These are phyloP conservation scores for Anodontia alba DNA, from an alignment of 2,888 invertebrate genomes.

Conservation along the genomic window DNA sequence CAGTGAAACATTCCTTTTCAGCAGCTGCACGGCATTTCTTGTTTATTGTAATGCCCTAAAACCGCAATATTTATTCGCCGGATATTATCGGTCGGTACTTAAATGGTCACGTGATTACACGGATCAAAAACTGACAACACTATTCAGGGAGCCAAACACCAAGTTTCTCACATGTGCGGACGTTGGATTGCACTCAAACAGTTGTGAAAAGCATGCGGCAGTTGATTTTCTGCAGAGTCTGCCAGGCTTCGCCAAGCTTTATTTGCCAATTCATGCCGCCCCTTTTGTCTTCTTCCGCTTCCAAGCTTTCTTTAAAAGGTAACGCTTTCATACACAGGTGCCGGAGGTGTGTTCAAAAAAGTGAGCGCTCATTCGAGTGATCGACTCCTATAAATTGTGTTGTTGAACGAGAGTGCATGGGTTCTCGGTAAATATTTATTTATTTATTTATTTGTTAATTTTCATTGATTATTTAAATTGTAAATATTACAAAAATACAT, in stretches of 20 bases:
- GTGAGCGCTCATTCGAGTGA: no score
- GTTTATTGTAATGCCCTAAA: constrained; percentile 69
- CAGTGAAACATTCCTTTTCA: constrained; percentile 72
- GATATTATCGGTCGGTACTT: constrained; percentile 75
- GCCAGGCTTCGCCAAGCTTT: constrained; percentile 75
- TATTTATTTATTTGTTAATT: no score
- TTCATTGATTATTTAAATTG: no score
- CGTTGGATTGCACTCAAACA: constrained; percentile 68
- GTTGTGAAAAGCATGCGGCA: constrained; percentile 69
- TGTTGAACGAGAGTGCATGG: no score
- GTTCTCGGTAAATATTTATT: no score
- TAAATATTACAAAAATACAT: no score
- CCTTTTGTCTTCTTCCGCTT: constrained; percentile 73
- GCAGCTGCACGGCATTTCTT: constrained; percentile 68
- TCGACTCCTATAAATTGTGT: no score
- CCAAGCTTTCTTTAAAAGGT: constrained; percentile 68
- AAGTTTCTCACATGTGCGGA: constrained; percentile 72
- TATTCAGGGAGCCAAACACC: constrained; percentile 68
- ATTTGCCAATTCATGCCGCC: constrained; percentile 75
- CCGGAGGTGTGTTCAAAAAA: constrained; percentile 60
- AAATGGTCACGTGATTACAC: constrained; percentile 78
- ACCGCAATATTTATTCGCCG: constrained; percentile 69
- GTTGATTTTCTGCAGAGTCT: constrained; percentile 69
- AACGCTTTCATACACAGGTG: constrained; percentile 72
- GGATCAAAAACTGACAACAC: constrained; percentile 57